phyloP scores from a whole-genome alignment of 2,888 invertebrate genomes.

The Drosophila diplacantha region DNA sequence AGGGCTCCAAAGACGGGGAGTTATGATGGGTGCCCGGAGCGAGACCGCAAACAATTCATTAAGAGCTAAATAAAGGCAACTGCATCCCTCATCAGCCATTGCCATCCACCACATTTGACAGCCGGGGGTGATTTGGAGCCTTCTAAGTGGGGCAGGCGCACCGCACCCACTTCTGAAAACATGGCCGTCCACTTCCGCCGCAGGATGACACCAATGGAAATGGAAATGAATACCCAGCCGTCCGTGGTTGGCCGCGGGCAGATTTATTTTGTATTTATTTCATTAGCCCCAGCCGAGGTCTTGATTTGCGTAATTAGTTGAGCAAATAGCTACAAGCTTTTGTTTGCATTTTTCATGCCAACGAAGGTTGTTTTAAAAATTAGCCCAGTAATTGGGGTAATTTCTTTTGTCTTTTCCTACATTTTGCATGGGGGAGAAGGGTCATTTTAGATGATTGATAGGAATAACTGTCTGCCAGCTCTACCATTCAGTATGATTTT shows the following conservation, averaged over 20 bases:
- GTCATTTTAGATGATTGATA: neutral
- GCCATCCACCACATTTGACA: slow-evolving; percentile 56
- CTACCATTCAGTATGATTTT: too few relatives aligned
- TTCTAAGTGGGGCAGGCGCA: slow-evolving; percentile 14
- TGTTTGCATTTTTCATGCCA: slow-evolving; percentile 61
- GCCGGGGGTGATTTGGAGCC: slow-evolving; percentile 32
- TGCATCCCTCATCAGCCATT: slow-evolving; percentile 45
- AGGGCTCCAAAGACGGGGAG: slow-evolving; percentile 45
- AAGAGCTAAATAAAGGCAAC: slow-evolving; percentile 61
- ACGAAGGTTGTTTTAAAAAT: slow-evolving; percentile 37
- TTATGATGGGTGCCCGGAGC: slow-evolving; percentile 48
- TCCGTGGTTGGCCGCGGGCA: slow-evolving; percentile 49
- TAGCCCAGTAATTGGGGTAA: slow-evolving; percentile 70
- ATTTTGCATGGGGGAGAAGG: neutral
- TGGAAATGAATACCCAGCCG: slow-evolving; percentile 45
- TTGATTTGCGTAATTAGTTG: slow-evolving; percentile 74
- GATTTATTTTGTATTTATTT: slow-evolving; percentile 71
- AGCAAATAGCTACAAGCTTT: slow-evolving; percentile 75
- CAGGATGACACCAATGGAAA: slow-evolving; percentile 74
- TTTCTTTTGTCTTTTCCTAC: slow-evolving; percentile 50
- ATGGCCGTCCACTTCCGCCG: slow-evolving; percentile 76
- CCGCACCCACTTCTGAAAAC: slow-evolving; percentile 57
- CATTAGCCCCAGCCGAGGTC: slow-evolving; percentile 47
- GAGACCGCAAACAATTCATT: slow-evolving; percentile 71
- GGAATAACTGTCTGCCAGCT: neutral